phyloP scores from a whole-genome alignment of 2,797 vertebrate species.

The Silurus lanzhouensis region DNA sequence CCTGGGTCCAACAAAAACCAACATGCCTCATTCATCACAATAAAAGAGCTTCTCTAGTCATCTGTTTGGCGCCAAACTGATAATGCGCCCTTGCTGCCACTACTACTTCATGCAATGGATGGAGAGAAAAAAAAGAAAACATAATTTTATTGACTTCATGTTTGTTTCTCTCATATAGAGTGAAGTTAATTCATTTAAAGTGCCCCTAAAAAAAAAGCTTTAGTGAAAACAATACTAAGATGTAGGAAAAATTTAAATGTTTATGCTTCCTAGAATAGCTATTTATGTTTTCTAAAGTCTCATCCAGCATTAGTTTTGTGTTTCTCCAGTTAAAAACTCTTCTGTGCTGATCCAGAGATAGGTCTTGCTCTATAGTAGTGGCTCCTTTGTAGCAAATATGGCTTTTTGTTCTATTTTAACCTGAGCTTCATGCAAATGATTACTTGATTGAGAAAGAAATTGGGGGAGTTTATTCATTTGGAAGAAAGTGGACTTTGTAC shows the following conservation, averaged over 20 bases:
- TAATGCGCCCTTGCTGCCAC: not conserved
- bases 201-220: not conserved
- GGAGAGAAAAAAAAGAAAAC: not conserved
- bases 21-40: slow-evolving; percentile 29
- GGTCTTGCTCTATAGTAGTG: not conserved
- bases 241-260: not conserved
- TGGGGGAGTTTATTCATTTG: not conserved
- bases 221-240: not conserved
- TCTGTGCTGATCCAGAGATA: not conserved
- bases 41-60: slow-evolving; percentile 30
- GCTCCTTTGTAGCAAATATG: not conserved
- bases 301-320: not conserved
- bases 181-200: not conserved
- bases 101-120: no score
- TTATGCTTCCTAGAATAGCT: not conserved
- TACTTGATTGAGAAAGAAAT: not conserved
- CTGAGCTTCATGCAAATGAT: not conserved
- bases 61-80: slow-evolving; percentile 1
- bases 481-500: not conserved
- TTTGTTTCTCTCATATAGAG: not conserved
- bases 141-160: not conserved
- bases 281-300: not conserved
- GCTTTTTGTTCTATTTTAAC: not conserved
- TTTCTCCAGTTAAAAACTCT: not conserved
- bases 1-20: slow-evolving; percentile 6